Evolutionary conservation across 2,888 invertebrate genomes (phyloP).

Genomic region (Cartodere bifasciata): DNA sequence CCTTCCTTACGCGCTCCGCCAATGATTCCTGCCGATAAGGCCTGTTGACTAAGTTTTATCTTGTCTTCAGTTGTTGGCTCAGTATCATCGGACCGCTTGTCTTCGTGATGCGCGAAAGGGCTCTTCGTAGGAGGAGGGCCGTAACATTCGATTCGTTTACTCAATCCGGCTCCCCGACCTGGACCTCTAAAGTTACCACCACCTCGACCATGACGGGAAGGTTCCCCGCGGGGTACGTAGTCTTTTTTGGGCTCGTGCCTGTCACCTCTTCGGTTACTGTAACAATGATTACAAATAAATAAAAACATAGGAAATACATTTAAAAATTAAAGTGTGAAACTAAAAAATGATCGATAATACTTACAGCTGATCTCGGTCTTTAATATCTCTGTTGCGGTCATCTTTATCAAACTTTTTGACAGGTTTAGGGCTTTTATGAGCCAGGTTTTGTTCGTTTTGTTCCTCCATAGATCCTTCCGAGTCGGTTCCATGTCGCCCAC

Average conservation of each 20-base stretch:
- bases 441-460: constrained; percentile 38
- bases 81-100: constrained; percentile 26
- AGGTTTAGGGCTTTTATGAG: constrained; percentile 41
- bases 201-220: constrained; percentile 74
- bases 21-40: constrained; percentile 52
- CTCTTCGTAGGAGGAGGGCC: constrained; percentile 72
- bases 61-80: constrained; percentile 43
- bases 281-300: no score
- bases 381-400: constrained; percentile 43
- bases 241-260: constrained; percentile 36
- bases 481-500: constrained; percentile 44
- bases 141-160: constrained; percentile 58
- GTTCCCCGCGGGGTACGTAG: constrained; percentile 80
- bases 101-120: constrained; percentile 46
- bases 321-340: no score
- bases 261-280: constrained; percentile 18
- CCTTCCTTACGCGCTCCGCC: constrained; percentile 25
- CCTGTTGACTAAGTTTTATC: constrained; percentile 52
- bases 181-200: constrained; percentile 30
- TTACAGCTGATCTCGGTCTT: constrained; percentile 15
- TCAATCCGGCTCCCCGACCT: constrained; percentile 41
- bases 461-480: constrained; percentile 68
- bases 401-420: constrained; percentile 42
- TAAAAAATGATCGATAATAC: no score
- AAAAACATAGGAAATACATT: no score